phyloP scores from a whole-genome alignment of 2,888 invertebrate genomes.

The Heteromyza rotundicornis region DNA sequence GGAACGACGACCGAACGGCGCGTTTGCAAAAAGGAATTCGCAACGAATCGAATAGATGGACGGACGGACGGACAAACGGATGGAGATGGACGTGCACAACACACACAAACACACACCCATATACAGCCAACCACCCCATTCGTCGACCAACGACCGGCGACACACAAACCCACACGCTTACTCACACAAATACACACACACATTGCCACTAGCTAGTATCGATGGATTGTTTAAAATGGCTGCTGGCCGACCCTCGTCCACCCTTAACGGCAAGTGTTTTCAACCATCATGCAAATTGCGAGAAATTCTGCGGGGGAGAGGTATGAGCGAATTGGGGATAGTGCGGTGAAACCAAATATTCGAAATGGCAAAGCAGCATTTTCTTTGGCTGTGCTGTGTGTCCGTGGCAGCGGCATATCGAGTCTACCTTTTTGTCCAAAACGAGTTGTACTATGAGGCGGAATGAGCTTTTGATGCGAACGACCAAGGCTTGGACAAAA shows the following conservation, averaged over 20 bases:
- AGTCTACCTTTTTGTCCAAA: no score
- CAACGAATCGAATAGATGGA: conserved; percentile 41
- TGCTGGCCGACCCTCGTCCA: conserved; percentile 34
- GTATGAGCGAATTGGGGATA: neutral
- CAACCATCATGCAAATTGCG: neutral
- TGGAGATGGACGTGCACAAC: neutral
- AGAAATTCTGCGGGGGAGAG: neutral
- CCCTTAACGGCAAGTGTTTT: conserved; percentile 23
- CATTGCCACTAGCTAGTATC: conserved; percentile 6
- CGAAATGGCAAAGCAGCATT: neutral
- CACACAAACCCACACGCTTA: no score
- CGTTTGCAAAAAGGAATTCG: conserved; percentile 32
- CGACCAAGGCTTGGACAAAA: no score
- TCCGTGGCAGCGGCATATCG: neutral
- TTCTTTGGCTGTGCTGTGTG: neutral
- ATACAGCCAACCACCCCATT: conserved; percentile 1
- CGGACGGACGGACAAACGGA: neutral
- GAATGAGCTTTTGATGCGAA: no score
- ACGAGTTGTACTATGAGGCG: no score
- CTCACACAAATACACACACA: neutral
- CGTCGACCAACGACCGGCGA: no score
- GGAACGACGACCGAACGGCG: conserved; percentile 40
- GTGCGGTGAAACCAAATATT: neutral
- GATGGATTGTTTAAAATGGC: conserved; percentile 45
- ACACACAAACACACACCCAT: neutral